A percentile compares a stretch with the other conserved stretches of the same genome.
Conservation (phyloP, 2,797 vertebrate species). For the Xenopus petersii region DNA sequence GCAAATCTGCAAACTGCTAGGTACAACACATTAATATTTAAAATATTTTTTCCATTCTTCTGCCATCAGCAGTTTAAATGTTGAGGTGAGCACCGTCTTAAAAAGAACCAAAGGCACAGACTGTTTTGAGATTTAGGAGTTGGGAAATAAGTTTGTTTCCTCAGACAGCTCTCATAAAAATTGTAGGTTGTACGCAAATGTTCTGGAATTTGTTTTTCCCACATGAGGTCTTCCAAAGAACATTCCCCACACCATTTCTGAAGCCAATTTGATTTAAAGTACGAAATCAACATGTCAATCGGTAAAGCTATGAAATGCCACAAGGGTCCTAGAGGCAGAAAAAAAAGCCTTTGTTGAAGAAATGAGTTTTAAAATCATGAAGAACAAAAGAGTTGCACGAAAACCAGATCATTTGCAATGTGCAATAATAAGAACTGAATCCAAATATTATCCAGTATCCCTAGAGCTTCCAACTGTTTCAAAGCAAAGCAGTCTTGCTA, state of each 20-base stretch:
- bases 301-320: neutral
- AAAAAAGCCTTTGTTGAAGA: neutral
- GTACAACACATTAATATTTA: neutral
- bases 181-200: constrained; percentile 39
- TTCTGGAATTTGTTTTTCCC: constrained; percentile 42
- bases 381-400: neutral
- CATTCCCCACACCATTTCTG: constrained; percentile 29
- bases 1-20: neutral
- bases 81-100: neutral
- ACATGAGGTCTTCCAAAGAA: constrained; percentile 28
- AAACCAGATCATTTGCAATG: too few relatives aligned
- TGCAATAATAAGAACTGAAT: too few relatives aligned
- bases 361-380: neutral
- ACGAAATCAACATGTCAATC: constrained; percentile 35
- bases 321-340: neutral
- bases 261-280: constrained; percentile 32
- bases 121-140: constrained; percentile 27
- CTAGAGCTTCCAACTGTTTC: too few relatives aligned
- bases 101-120: constrained; percentile 3
- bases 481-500: too few relatives aligned
- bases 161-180: constrained; percentile 44
- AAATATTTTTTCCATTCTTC: neutral
- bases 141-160: constrained; percentile 30
- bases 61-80: neutral
- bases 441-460: too few relatives aligned